Base-by-base conservation (phyloP, 2,113 vertebrate species). In the Ibidorhyncha struthersii region DNA sequence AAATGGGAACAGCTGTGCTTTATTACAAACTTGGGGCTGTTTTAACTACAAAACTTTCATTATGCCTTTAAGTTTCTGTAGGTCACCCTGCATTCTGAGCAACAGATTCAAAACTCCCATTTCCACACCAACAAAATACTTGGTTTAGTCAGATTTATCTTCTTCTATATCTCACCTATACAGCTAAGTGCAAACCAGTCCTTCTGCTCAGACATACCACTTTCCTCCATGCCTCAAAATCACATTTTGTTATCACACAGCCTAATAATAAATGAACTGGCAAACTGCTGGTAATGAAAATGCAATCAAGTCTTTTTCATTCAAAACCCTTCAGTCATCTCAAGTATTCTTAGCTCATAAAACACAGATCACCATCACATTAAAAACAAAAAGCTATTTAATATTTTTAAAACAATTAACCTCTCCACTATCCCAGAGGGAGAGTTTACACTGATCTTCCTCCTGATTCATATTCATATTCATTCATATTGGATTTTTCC, bases 1-100 rank as follows among this genome's bases (percentile, higher is more conserved):
- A 96, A 96, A 78, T 29, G 45, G 70, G 41, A 92, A 82, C 95
- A 96, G 95, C 91, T 95, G 87, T 65, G 89, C 76, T 94, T 73
- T 93, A 72, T 79, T 69, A 91, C 89, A 94, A 82, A 96, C 76
- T 82, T 95, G 49, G 15, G 23, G 50, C 77, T 93, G 86, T 93
- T 89, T 76, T 32, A 82, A 62, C 55, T 14, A 97, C 82, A 96
- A 69, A 94, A 88, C 89, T 92, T 86, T 4, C 89, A 96, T 96
- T 96, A 96, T 96, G 69, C 70, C 38, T 61, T 49, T 45, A 89
- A 38, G 29, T 47, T 94, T 85, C 74, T 73, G 9, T 62, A 80
- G 58, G 27, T 86, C 22, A 36, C 30, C 17, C 45, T 82, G 45
- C 40, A 56, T 67, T 86, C 50, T 73, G 19, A 85, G 41, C 14